Conservation (phyloP, 1,140 invertebrate species). For the Tetragonula clypearis region DNA sequence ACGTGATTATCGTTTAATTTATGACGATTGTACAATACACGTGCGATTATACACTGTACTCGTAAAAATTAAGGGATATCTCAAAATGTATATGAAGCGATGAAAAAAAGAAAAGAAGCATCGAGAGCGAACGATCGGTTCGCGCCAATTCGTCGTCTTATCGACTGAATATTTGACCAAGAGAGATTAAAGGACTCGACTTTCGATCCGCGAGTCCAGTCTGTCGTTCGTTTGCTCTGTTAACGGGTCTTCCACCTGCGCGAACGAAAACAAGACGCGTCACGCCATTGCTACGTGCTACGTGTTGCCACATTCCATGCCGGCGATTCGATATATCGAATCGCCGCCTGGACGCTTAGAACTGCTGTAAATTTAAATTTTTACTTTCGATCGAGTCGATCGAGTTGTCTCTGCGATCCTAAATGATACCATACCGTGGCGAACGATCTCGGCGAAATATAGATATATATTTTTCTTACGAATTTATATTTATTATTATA, state of each 20-base stretch:
- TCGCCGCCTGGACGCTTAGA: background rate
- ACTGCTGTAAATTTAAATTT: rapidly evolving
- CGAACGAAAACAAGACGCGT: background rate
- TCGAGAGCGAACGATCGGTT: background rate
- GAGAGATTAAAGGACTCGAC: background rate
- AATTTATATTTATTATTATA: no score
- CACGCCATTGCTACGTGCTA: background rate
- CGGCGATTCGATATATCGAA: background rate
- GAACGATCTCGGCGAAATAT: no score
- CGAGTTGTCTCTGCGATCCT: no score
- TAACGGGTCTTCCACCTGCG: background rate
- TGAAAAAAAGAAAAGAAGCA: no score
- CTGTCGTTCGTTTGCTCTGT: background rate
- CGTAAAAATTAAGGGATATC: no score
- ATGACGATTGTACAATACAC: no score
- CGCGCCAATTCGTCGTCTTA: background rate
- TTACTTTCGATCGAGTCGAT: background rate
- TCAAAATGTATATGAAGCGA: no score
- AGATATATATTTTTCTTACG: no score
- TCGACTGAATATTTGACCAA: background rate
- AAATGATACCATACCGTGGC: no score
- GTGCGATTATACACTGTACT: no score
- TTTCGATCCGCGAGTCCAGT: background rate
- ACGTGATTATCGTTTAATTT: no score
- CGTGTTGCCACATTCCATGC: background rate